Conservation (phyloP, 2,888 invertebrate genomes). For the Vandiemenella viatica region DNA sequence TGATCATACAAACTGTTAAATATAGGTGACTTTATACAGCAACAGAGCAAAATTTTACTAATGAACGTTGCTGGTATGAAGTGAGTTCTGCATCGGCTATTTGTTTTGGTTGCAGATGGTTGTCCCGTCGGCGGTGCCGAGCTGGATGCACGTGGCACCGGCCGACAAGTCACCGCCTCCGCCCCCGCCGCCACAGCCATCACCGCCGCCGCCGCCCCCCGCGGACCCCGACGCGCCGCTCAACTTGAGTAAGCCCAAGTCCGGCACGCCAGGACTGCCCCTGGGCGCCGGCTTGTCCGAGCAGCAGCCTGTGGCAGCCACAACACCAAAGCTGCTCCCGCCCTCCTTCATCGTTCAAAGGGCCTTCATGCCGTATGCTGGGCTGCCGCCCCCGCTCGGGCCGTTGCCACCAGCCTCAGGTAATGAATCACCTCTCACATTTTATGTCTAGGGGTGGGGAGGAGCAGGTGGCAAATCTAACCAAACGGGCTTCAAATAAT, state of each 20-base stretch:
- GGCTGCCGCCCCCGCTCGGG: conserved; percentile 42
- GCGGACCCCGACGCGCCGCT: conserved; percentile 66
- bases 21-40: too few species aligned
- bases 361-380: conserved; percentile 44
- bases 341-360: conserved; percentile 43
- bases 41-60: too few species aligned
- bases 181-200: conserved; percentile 18
- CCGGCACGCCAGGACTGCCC: conserved; percentile 25
- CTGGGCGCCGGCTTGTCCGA: conserved; percentile 15
- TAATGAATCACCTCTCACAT: too few species aligned
- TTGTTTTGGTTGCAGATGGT: background rate
- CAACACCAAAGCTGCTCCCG: conserved; percentile 40
- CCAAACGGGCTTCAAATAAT: too few species aligned
- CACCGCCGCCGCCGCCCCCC: conserved; percentile 14
- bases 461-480: too few species aligned
- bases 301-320: conserved; percentile 33
- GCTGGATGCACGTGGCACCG: conserved; percentile 5
- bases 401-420: conserved; percentile 21
- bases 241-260: conserved; percentile 76
- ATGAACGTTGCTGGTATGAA: too few species aligned
- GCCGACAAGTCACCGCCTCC: conserved; percentile 7
- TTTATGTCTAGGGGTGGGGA: too few species aligned
- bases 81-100: too few species aligned
- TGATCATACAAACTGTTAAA: too few species aligned
- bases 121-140: conserved; percentile 19